Evolutionary conservation across 2,797 vertebrate species (phyloP).

Genomic region (Pipistrellus pygmaeus): DNA sequence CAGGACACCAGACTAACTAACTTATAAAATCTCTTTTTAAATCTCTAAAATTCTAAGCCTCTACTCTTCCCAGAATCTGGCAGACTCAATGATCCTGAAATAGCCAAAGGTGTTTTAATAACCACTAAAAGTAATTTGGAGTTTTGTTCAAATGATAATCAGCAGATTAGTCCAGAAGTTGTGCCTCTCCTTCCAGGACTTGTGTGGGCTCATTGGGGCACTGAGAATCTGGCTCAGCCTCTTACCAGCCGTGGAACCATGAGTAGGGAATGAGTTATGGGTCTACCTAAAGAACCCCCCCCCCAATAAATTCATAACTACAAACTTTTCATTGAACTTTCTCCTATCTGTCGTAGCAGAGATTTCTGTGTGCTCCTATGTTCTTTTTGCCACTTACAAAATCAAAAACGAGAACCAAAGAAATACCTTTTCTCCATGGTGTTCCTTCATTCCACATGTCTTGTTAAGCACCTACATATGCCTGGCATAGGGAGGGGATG

Average conservation of each 20-base stretch:
- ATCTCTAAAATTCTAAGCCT: neutral
- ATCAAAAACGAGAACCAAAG: neutral
- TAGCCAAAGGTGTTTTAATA: neutral
- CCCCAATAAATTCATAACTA: neutral
- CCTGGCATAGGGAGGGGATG: neutral
- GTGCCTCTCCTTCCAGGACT: neutral
- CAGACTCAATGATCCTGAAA: neutral
- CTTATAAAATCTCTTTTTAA: neutral
- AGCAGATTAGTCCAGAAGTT: accelerated
- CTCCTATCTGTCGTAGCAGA: neutral
- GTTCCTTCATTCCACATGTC: neutral
- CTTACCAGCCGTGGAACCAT: neutral
- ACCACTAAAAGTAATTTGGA: neutral
- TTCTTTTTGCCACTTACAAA: neutral
- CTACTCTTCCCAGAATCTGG: neutral
- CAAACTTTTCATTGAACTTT: neutral
- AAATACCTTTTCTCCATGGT: neutral
- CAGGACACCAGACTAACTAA: neutral
- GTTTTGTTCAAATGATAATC: neutral
- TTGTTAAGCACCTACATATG: accelerated
- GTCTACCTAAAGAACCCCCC: neutral
- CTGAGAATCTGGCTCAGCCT: neutral
- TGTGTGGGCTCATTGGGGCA: no score
- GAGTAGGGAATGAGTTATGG: neutral
- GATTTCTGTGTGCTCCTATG: no score